phyloP scores from a whole-genome alignment of 2,113 vertebrate genomes.

The Dinomys branickii region DNA sequence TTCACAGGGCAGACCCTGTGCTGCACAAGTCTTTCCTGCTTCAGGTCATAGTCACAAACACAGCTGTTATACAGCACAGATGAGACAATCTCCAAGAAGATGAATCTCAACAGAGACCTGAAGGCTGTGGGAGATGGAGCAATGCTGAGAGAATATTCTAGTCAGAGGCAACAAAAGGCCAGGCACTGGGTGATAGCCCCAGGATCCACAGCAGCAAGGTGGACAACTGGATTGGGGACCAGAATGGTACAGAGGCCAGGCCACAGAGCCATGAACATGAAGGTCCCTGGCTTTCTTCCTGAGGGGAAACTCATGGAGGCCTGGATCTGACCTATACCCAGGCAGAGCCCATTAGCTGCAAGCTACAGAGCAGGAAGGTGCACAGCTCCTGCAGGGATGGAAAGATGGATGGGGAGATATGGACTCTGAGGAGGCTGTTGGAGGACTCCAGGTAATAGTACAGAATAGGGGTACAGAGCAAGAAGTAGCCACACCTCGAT shows the following conservation, averaged over 20 bases:
- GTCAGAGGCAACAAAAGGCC: neutral
- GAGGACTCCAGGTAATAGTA: neutral
- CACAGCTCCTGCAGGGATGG: neutral
- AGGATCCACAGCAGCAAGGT: neutral
- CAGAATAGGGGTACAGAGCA: neutral
- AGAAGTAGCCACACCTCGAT: neutral
- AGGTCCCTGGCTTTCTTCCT: neutral
- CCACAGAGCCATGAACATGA: neutral
- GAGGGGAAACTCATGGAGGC: neutral
- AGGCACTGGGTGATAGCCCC: neutral
- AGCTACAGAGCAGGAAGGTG: neutral
- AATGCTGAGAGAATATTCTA: neutral
- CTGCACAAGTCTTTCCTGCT: neutral
- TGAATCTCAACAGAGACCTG: neutral
- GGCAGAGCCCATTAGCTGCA: neutral
- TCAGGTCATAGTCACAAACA: neutral
- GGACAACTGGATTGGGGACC: neutral
- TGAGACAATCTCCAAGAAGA: neutral
- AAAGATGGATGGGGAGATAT: too few species aligned
- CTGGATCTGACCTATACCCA: neutral
- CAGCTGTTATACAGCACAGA: neutral
- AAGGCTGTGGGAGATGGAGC: neutral
- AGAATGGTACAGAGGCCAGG: neutral
- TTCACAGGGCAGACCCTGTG: neutral
- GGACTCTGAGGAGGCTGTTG: too few species aligned